These are phyloP conservation scores for Euwallacea similis DNA, from an alignment of 1,140 invertebrate species.

Conservation along the genomic window DNA sequence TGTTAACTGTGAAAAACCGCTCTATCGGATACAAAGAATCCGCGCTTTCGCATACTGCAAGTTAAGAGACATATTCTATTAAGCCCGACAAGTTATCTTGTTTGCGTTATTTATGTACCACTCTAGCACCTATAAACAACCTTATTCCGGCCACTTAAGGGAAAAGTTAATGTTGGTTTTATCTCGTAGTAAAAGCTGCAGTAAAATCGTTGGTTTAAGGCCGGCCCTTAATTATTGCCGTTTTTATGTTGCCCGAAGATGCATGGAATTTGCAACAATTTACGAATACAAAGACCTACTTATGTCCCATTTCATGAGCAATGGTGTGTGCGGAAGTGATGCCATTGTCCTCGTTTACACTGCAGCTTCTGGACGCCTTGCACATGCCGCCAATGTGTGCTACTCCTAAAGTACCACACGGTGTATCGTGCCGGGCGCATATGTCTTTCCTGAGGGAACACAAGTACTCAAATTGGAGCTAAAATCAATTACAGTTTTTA, in stretches of 20 bases:
- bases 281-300: slow-evolving; percentile 64
- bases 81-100: slow-evolving; percentile 11
- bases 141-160: slow-evolving; percentile 10
- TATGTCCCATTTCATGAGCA: slow-evolving; percentile 90
- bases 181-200: slow-evolving; percentile 4
- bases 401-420: slow-evolving; percentile 81
- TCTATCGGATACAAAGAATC: background rate
- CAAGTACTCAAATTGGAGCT: background rate
- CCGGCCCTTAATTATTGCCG: slow-evolving; percentile 3
- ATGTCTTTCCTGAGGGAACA: slow-evolving; percentile 72
- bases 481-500: background rate
- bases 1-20: background rate
- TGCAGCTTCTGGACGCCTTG: slow-evolving; percentile 83
- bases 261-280: background rate
- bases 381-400: slow-evolving; percentile 91
- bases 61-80: slow-evolving; percentile 8
- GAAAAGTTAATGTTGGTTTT: background rate
- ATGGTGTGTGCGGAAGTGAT: slow-evolving; percentile 90
- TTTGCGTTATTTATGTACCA: slow-evolving; percentile 19
- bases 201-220: slow-evolving; percentile 9
- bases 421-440: slow-evolving; percentile 75
- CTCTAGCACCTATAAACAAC: slow-evolving; percentile 11
- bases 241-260: background rate
- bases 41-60: background rate
- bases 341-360: slow-evolving; percentile 90